phyloP scores from a whole-genome alignment of 2,888 invertebrate genomes.

The Allacma fusca region DNA sequence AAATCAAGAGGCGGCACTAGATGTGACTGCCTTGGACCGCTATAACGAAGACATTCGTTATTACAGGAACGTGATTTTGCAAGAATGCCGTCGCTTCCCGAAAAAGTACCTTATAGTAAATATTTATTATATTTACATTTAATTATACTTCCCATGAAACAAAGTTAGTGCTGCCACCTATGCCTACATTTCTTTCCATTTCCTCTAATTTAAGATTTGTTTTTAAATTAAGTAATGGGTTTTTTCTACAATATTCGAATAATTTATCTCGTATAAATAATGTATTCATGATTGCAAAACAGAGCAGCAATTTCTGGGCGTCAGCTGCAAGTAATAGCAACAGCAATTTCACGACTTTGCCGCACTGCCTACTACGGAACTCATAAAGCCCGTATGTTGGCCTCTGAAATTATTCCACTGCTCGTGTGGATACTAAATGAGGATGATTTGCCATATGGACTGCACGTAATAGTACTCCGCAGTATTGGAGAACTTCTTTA shows the following conservation, averaged over 20 bases:
- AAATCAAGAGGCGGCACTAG: conserved; percentile 37
- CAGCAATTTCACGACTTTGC: conserved; percentile 38
- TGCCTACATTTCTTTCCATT: too few relatives aligned
- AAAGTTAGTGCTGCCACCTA: too few relatives aligned
- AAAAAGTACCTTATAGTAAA: conserved; percentile 24
- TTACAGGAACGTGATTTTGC: conserved; percentile 47
- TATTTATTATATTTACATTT: too few relatives aligned
- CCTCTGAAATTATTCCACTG: conserved; percentile 49
- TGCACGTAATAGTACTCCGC: conserved; percentile 50
- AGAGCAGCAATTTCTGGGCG: not conserved
- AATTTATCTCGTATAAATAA: too few relatives aligned
- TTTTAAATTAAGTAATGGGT: too few relatives aligned
- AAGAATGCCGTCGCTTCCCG: conserved; percentile 52
- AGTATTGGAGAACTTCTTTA: conserved; percentile 55
- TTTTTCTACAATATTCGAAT: too few relatives aligned
- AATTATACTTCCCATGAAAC: too few relatives aligned
- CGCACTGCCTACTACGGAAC: conserved; percentile 54
- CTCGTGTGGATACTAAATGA: conserved; percentile 55
- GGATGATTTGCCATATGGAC: conserved; percentile 40
- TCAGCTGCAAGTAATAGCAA: conserved; percentile 21
- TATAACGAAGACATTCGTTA: conserved; percentile 58
- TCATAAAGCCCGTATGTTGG: conserved; percentile 49
- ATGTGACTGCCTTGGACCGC: conserved; percentile 57
- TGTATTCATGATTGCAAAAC: too few relatives aligned
- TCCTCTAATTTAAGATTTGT: too few relatives aligned